Conservation (phyloP, 1,140 invertebrate species). For the Drosophila ironensis region DNA sequence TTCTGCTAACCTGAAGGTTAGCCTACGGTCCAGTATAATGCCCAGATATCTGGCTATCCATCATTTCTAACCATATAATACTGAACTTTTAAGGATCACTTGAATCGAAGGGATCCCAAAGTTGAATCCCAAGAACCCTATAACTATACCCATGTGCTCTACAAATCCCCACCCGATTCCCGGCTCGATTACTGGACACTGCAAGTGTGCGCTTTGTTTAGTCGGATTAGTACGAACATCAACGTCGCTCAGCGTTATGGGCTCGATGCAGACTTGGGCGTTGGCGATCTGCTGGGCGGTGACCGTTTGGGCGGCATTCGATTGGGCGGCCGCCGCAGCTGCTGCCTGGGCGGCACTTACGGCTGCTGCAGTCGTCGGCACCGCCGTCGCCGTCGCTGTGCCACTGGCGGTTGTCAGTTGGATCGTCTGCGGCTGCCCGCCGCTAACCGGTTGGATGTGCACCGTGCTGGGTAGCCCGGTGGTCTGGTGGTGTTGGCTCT, state of each 20-base stretch:
- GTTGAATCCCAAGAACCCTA: neutral
- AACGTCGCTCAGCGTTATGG: constrained; percentile 86
- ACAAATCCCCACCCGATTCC: neutral
- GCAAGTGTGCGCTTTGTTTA: neutral
- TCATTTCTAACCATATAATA: no score
- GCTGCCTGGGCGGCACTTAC: constrained; percentile 76
- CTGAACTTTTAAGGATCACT: neutral
- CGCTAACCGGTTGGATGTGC: constrained; percentile 59
- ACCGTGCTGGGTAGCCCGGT: constrained; percentile 33
- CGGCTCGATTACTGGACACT: constrained; percentile 18
- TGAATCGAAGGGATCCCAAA: no score
- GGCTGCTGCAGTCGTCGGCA: constrained; percentile 78
- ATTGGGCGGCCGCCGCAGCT: constrained; percentile 43
- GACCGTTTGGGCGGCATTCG: constrained; percentile 70
- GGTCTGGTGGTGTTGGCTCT: constrained; percentile 9
- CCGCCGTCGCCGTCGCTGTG: constrained; percentile 74
- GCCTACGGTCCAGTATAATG: no score
- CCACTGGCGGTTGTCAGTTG: constrained; percentile 65
- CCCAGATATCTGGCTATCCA: no score
- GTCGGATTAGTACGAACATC: constrained; percentile 84
- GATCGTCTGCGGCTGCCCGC: constrained; percentile 61
- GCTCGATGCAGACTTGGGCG: constrained; percentile 89
- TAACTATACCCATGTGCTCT: no score
- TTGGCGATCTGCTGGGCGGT: constrained; percentile 84
- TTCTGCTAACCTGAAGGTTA: no score